Evolutionary conservation across 1,140 invertebrate species (phyloP), one percentile per base, ranked within the genome.

Genomic region (Platyscapa corneri): DNA sequence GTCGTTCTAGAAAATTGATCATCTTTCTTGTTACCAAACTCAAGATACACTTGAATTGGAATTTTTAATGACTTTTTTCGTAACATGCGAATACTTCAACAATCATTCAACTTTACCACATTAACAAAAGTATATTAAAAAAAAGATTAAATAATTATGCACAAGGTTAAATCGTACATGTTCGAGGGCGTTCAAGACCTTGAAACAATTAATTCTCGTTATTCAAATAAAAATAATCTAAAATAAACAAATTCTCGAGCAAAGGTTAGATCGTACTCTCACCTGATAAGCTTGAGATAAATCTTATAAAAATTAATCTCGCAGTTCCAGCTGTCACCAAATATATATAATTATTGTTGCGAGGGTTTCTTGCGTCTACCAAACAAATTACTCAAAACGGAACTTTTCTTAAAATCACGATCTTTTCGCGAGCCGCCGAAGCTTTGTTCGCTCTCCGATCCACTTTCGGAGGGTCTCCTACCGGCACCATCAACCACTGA

Each of bases 401-500:
- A 93, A 86, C 90, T 92, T 77, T 93, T 90, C 75, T 93, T 94
- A 77, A 91, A 92, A 87, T 94, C 93, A 7, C 92, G 90, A 84
- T 93, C 92, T 82, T 93, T 93, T 6, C 93, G 90, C 85, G 88
- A 90, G 53, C 90, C 88, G 46, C 87, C 89, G n/a, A 88, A 87
- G 39, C 90, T 93, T 42, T 93, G 93, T 79, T 94, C 93, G 81
- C 93, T 94, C 83, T 94, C 93, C 3, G 93, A 93, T n/a, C 92
- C 93, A 87, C 93, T 94, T 82, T 94, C 93, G 0, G 92, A 93
- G 27, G 91, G 89, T 88, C 92, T 89, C 86, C 92, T 90, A 6
- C 90, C 90, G 46, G 90, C 91, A 3, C 91, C 90, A 49, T 91
- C 91, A 6, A 93, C 90, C 0, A 93, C 90, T 7, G 90, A 88